These are phyloP conservation scores for Drosophila hawaiiensis DNA, from an alignment of 2,888 invertebrate species.

Conservation along the genomic window DNA sequence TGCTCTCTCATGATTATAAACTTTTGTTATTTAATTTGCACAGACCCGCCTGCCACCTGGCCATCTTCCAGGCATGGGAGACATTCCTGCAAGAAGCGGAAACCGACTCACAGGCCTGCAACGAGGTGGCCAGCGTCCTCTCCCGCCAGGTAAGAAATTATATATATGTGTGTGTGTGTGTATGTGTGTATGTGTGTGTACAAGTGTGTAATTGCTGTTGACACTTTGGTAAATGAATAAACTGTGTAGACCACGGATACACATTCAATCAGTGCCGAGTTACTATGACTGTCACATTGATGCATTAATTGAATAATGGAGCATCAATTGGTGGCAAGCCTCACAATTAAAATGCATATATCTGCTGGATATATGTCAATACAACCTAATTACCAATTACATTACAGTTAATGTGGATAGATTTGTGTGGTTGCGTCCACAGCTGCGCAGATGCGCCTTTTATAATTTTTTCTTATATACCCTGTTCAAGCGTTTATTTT, in stretches of 20 bases:
- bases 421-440: constrained; percentile 12
- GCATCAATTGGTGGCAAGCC: constrained; percentile 37
- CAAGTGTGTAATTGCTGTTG: constrained; percentile 7
- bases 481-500: neutral
- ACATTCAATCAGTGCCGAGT: neutral
- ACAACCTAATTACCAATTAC: constrained; percentile 43
- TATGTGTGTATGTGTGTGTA: neutral
- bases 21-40: neutral
- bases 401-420: constrained; percentile 45
- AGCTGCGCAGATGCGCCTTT: constrained; percentile 50
- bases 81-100: constrained; percentile 95
- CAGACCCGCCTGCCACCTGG: constrained; percentile 92
- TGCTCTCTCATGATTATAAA: constrained; percentile 10
- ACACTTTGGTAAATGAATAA: constrained; percentile 54
- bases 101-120: constrained; percentile 93
- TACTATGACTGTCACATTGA: constrained; percentile 23
- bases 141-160: constrained; percentile 87
- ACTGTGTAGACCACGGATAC: constrained; percentile 42
- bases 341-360: constrained; percentile 11
- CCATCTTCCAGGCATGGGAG: constrained; percentile 96
- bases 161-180: neutral
- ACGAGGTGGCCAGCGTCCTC: constrained; percentile 93
- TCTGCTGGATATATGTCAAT: neutral
- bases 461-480: constrained; percentile 19
- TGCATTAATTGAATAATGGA: constrained; percentile 53